Evolutionary conservation across 2,113 vertebrate genomes (phyloP).

Genomic region (Corythornis cristatus): DNA sequence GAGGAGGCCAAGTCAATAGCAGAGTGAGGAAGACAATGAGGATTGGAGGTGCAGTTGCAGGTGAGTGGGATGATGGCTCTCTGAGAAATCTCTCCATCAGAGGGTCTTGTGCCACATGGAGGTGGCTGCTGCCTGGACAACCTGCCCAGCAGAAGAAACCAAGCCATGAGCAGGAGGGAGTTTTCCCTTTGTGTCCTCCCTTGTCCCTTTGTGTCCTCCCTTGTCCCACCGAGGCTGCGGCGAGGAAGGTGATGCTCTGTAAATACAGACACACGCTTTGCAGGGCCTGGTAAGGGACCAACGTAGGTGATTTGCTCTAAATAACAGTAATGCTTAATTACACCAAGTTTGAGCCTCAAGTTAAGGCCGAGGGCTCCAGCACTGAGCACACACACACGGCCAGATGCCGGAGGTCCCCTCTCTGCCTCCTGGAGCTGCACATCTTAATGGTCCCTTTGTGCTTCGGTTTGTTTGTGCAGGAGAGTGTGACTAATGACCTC

Average conservation of each 20-base stretch:
- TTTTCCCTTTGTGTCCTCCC: accelerated
- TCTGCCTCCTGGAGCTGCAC: neutral
- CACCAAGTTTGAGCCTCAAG: neutral
- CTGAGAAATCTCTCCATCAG: neutral
- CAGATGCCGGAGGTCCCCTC: neutral
- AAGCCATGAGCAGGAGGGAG: accelerated
- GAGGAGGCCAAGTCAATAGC: accelerated
- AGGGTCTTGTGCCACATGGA: accelerated
- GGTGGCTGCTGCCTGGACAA: neutral
- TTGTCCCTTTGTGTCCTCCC: neutral
- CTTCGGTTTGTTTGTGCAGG: neutral
- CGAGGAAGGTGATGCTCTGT: neutral
- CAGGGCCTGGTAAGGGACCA: neutral
- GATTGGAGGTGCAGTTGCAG: neutral
- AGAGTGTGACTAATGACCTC: neutral
- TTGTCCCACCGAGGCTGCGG: neutral
- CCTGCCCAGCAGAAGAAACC: neutral
- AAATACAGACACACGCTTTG: accelerated
- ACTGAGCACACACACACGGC: accelerated
- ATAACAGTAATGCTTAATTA: neutral
- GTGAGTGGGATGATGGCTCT: neutral
- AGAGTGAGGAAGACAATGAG: neutral
- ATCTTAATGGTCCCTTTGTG: neutral
- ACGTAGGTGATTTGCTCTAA: accelerated
- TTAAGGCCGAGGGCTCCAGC: neutral